These are phyloP conservation scores for Apostichopus parvimensis DNA, from an alignment of 35 echinoderm and acorn worm species.

Conservation along the genomic window DNA sequence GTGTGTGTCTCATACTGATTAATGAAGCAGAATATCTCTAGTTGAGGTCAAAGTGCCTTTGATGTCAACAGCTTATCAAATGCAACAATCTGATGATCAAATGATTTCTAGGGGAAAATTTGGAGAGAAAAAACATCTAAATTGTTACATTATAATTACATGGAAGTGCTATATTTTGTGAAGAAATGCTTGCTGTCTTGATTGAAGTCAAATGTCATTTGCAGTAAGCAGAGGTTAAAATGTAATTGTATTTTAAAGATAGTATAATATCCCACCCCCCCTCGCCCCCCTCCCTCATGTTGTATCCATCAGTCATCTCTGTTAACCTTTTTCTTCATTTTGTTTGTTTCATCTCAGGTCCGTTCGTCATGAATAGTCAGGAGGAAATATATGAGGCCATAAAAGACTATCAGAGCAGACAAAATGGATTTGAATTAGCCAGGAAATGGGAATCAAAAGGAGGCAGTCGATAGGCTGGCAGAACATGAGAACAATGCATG, in stretches of 20 bases:
- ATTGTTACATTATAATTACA: no score
- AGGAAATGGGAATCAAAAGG: neutral
- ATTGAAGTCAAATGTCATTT: neutral
- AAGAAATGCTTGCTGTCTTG: neutral
- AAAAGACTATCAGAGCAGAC: neutral
- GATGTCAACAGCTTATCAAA: neutral
- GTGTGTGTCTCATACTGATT: neutral
- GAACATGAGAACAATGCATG: no score
- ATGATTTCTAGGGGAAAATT: neutral
- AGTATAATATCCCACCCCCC: neutral
- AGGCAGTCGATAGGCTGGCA: neutral
- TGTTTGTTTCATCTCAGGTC: neutral
- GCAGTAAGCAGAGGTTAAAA: neutral
- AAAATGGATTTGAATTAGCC: slow-evolving; percentile 29
- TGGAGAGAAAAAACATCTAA: neutral
- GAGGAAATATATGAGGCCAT: slow-evolving; percentile 29
- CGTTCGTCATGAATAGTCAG: slow-evolving; percentile 33
- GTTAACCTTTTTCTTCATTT: neutral
- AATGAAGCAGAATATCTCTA: neutral
- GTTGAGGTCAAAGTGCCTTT: neutral
- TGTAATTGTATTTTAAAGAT: neutral
- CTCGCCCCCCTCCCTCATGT: neutral
- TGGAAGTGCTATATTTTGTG: no score
- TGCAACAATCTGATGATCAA: neutral
- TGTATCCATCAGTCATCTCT: neutral